phyloP scores from a whole-genome alignment of 2,888 invertebrate species.

The Cylindroiulus punctatus region DNA sequence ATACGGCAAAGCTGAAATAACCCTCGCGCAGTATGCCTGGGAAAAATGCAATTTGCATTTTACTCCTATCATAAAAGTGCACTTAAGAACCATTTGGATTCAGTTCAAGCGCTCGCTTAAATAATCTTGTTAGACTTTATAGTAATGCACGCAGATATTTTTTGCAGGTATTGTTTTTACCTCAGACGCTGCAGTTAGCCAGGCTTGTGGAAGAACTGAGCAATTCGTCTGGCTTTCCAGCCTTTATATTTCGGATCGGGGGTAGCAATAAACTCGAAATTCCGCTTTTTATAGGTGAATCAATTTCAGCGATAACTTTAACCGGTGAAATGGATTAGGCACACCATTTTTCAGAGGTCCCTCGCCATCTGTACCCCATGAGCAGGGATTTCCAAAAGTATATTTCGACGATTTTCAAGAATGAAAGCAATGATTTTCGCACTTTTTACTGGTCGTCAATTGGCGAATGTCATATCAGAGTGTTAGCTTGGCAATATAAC shows the following conservation, averaged over 20 bases:
- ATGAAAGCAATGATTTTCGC: neutral
- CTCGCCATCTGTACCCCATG: neutral
- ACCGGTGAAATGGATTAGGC: constrained; percentile 42
- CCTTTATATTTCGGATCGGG: constrained; percentile 13
- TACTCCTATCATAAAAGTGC: constrained; percentile 50
- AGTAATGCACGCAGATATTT: constrained; percentile 45
- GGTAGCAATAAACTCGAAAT: constrained; percentile 7
- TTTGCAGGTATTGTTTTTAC: constrained; percentile 28
- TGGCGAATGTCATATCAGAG: neutral
- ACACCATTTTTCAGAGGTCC: neutral
- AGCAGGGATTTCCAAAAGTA: neutral
- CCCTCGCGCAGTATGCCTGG: neutral
- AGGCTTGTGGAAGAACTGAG: constrained; percentile 1
- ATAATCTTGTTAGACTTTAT: constrained; percentile 51
- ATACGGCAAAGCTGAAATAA: constrained; percentile 18
- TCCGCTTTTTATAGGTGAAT: constrained; percentile 33
- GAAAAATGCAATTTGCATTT: constrained; percentile 49
- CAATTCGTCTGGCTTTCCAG: constrained; percentile 14
- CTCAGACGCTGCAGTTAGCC: neutral
- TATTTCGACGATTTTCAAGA: neutral
- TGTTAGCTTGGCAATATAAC: neutral
- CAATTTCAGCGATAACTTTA: constrained; percentile 39
- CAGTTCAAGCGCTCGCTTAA: constrained; percentile 48
- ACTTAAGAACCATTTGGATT: constrained; percentile 52
- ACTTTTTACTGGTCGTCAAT: neutral